Evolutionary conservation across 2,113 vertebrate genomes (phyloP).

Genomic region (human (Homo sapiens)): DNA sequence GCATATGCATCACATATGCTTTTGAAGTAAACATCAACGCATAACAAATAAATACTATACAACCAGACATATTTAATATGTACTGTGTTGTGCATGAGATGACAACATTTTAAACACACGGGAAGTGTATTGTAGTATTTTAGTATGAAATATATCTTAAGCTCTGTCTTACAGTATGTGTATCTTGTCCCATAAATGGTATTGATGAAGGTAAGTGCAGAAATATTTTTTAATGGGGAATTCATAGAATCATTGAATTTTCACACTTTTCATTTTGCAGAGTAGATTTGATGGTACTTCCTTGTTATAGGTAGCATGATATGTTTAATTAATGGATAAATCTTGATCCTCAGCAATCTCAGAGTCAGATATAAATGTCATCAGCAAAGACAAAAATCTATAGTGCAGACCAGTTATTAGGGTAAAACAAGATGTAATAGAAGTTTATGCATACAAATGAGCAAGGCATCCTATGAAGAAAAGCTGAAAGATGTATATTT

Average conservation of each 20-base stretch:
- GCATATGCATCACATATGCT: slow-evolving; percentile 52
- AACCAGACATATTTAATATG: slow-evolving; percentile 46
- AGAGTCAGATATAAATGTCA: neutral
- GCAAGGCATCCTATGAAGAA: neutral
- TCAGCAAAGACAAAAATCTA: neutral
- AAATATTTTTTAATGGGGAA: neutral
- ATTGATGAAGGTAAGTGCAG: neutral
- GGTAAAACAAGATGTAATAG: neutral
- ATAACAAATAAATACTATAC: slow-evolving; percentile 53
- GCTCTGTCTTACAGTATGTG: neutral
- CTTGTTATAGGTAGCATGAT: neutral
- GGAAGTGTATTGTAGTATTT: neutral
- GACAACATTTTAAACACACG: neutral
- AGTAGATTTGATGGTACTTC: neutral
- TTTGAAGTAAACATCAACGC: slow-evolving; percentile 42
- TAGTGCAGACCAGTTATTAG: neutral
- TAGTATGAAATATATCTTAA: neutral
- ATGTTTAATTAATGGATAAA: neutral
- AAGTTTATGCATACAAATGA: neutral
- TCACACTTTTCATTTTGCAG: neutral
- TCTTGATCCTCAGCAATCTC: neutral
- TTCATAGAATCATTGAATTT: neutral
- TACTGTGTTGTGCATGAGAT: neutral
- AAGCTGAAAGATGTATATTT: neutral
- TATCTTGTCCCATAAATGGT: neutral